These are phyloP conservation scores for Magallana nippona DNA, from an alignment of 2,888 invertebrate species.

Conservation along the genomic window DNA sequence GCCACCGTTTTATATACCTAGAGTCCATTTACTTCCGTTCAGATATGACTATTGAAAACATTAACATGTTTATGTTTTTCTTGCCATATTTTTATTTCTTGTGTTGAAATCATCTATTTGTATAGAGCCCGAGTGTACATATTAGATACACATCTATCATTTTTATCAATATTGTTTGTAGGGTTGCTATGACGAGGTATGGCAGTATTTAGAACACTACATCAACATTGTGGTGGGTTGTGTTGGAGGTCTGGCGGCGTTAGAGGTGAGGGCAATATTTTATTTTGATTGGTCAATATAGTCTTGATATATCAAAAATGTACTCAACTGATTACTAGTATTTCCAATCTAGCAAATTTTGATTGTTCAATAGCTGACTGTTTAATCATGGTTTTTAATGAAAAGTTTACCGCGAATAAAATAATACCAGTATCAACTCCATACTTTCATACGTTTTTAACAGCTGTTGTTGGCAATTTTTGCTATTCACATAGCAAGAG, in stretches of 20 bases:
- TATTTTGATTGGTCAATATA: not conserved
- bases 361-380: too few relatives aligned
- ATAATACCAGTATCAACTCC: not conserved
- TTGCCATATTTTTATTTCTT: too few relatives aligned
- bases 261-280: conserved; percentile 1
- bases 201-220: conserved; percentile 26
- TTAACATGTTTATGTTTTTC: too few relatives aligned
- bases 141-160: not conserved
- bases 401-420: not conserved
- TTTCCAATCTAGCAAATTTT: too few relatives aligned
- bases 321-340: too few relatives aligned
- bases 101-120: too few relatives aligned
- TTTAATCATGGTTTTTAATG: too few relatives aligned
- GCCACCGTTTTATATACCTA: too few relatives aligned
- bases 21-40: too few relatives aligned
- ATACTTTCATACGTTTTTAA: not conserved
- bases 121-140: too few relatives aligned
- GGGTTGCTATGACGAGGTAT: conserved; percentile 34
- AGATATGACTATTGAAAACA: too few relatives aligned
- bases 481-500: not conserved
- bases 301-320: too few relatives aligned
- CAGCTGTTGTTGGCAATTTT: conserved; percentile 15
- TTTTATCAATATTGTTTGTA: not conserved
- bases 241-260: not conserved
- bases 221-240: conserved; percentile 10